A percentile compares a stretch with the other conserved stretches of the same genome.
These are phyloP conservation scores for Babylonia areolata DNA, from an alignment of 1,140 invertebrate species.

Conservation along the genomic window DNA sequence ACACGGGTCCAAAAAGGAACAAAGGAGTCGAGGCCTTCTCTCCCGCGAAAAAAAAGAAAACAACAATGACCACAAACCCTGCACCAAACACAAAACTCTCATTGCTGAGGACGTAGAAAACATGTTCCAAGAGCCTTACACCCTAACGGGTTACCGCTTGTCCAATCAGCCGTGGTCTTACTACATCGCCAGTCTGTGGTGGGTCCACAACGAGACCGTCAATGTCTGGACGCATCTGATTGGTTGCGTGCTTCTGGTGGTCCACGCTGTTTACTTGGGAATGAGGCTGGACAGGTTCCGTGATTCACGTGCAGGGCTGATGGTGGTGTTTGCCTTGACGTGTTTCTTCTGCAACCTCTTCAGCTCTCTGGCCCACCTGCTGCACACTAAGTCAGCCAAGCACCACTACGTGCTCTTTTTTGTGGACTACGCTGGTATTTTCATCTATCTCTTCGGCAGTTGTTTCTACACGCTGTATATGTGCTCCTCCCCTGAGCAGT, in stretches of 20 bases:
- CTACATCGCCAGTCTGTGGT: slow-evolving; percentile 69
- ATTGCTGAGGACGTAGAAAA: slow-evolving; percentile 55
- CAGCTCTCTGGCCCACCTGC: slow-evolving; percentile 59
- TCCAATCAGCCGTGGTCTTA: slow-evolving; percentile 67
- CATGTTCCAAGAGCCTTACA: slow-evolving; percentile 67
- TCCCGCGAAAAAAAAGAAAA: not conserved
- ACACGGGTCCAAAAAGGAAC: too few species aligned
- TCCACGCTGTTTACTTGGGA: not conserved
- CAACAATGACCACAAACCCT: not conserved
- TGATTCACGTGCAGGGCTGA: not conserved
- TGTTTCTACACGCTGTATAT: slow-evolving; percentile 60
- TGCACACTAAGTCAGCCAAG: slow-evolving; percentile 66
- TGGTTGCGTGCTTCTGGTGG: slow-evolving; percentile 58
- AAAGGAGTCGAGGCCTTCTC: not conserved
- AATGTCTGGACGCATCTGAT: slow-evolving; percentile 74
- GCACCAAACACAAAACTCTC: slow-evolving; percentile 27
- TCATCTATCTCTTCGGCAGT: slow-evolving; percentile 62
- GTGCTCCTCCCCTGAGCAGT: slow-evolving; percentile 46
- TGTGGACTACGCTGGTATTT: slow-evolving; percentile 70
- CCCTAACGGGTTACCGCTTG: slow-evolving; percentile 67
- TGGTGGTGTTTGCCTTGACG: not conserved
- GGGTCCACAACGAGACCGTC: slow-evolving; percentile 73
- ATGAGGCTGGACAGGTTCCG: not conserved
- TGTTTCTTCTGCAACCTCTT: slow-evolving; percentile 9
- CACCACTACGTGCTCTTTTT: slow-evolving; percentile 68